phyloP scores from a whole-genome alignment of 2,888 invertebrate species.

The Lithophane leautieri region DNA sequence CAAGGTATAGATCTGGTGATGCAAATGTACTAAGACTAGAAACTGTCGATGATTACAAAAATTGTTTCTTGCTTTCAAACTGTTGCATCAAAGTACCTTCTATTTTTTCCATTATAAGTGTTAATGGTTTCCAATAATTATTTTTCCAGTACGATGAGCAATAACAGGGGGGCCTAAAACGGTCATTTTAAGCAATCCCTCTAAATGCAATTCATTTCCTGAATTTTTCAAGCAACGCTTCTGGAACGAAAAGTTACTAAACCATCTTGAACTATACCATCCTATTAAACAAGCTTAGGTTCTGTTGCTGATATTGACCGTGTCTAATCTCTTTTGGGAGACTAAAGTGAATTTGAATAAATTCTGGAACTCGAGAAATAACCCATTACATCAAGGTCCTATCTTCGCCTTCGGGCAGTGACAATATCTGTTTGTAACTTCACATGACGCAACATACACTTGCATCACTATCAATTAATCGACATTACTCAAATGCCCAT shows the following conservation, averaged over 20 bases:
- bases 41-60: conserved; percentile 9
- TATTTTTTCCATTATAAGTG: conserved; percentile 25
- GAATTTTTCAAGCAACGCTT: background rate
- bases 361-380: background rate
- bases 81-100: conserved; percentile 21
- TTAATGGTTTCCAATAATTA: conserved; percentile 11
- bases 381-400: conserved; percentile 1
- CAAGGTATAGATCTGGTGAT: conserved; percentile 13
- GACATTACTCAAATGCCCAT: conserved; percentile 51
- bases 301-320: background rate
- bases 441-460: conserved; percentile 33
- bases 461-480: conserved; percentile 58
- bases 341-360: background rate
- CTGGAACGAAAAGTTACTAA: conserved; percentile 3
- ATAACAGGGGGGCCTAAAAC: background rate
- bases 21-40: conserved; percentile 13
- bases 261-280: background rate
- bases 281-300: background rate
- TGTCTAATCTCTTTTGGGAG: background rate
- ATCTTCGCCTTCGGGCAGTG: background rate
- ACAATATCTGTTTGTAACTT: conserved; percentile 12
- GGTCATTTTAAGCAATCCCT: too few species aligned
- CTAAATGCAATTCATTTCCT: too few species aligned
- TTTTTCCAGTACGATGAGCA: conserved; percentile 34
- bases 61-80: conserved; percentile 8